Base-by-base conservation (phyloP, 2,888 invertebrate species). In the Papilio demoleus region DNA sequence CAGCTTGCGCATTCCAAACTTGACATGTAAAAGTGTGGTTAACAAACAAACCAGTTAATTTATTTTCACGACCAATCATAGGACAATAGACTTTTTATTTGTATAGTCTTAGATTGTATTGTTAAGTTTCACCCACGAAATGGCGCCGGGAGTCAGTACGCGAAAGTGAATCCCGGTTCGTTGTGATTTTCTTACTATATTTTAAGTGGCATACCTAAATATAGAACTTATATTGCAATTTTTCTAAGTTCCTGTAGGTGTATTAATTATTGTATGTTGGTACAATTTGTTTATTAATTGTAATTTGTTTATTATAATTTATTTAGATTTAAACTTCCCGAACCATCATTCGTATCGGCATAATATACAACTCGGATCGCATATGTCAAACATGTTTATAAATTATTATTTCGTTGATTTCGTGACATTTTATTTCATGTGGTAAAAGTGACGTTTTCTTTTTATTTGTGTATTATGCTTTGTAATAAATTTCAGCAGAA, bases 211-310 rank as follows among this genome's bases (percentile, higher is more conserved):
- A 92, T 92, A 92, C 83, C 90, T 92, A 91, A 90, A 88, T 90
- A 90, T 92, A 91, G 89, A 90, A 91, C 89, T 89, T 90, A 87
- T 87, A 91, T 90, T 92, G 92, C 92, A 92, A 92, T 91, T 92
- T 88, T 90, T 86, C 91, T 92, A 92, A 88, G 92, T 92, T 92
- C 92, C 92, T 92, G 91, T 92, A 92, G 92, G 87, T 87, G 85
- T 92, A 91, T 91, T 89, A 84, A 88, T 88, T 89, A 91, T 88
- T 90, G 88, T 90, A 88, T 88, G 88, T 89, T 84, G 89, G 88
- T 92, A 92, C 88, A 90, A 90, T 90, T 89, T 90, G 88, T 90
- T 91, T 88, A 88, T 82, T 88, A 81, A 86, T 86, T 83, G 80
- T 88, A 87, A 87, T 88, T 86, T 90, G 87, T 91, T 90, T 88